phyloP scores from a whole-genome alignment of 37 sponge, comb jelly and placozoan genomes.

The Corticium candelabrum region DNA sequence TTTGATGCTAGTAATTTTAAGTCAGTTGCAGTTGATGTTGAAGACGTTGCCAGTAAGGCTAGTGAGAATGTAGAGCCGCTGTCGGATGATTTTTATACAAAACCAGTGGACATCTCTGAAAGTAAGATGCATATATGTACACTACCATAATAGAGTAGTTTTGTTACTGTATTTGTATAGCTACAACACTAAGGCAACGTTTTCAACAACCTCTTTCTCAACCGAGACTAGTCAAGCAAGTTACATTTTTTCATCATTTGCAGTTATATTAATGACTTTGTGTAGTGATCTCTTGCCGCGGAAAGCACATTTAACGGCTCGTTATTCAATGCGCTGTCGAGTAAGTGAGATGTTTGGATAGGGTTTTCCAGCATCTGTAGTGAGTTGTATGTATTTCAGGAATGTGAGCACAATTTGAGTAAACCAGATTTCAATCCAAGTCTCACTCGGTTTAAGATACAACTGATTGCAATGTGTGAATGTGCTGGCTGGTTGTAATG shows the following conservation, averaged over 20 bases:
- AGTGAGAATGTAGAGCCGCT: too few species aligned
- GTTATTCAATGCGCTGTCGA: neutral
- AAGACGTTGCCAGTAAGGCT: too few species aligned
- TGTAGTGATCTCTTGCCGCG: neutral
- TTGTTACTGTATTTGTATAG: too few species aligned
- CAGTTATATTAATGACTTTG: too few species aligned
- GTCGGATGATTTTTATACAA: too few species aligned
- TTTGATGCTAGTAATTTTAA: too few species aligned
- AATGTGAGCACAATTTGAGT: neutral
- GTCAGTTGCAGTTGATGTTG: too few species aligned
- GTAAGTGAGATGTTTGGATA: neutral
- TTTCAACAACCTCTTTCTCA: neutral
- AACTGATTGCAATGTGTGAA: neutral
- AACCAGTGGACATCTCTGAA: too few species aligned
- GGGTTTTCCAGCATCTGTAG: neutral
- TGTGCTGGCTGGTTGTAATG: neutral
- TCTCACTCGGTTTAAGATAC: neutral
- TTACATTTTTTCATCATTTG: too few species aligned
- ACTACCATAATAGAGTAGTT: too few species aligned
- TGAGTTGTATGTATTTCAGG: neutral
- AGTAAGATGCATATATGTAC: too few species aligned
- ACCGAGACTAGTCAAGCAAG: neutral
- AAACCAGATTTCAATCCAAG: conserved; percentile 1
- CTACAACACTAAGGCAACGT: neutral
- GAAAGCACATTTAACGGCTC: neutral